Evolutionary conservation across 2,797 vertebrate species (phyloP).

Genomic region (Coluber constrictor): DNA sequence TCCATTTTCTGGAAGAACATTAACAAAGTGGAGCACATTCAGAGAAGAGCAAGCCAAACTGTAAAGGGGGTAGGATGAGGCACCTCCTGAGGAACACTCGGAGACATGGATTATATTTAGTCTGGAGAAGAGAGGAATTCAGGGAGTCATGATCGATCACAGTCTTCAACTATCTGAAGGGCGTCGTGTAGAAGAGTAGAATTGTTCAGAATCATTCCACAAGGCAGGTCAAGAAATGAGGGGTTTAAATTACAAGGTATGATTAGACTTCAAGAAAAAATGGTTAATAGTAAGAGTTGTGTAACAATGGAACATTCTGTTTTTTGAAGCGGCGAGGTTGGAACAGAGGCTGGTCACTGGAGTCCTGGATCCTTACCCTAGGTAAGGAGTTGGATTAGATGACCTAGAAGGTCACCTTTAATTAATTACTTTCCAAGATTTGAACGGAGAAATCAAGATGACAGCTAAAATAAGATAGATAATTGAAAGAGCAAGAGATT

Average conservation of each 20-base stretch:
- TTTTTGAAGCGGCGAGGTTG: fast-evolving
- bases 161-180: neutral
- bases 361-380: neutral
- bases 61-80: neutral
- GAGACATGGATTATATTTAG: neutral
- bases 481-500: neutral
- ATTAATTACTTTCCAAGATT: neutral
- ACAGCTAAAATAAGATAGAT: neutral
- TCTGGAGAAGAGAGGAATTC: neutral
- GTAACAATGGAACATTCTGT: neutral
- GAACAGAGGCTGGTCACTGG: neutral
- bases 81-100: neutral
- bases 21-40: neutral
- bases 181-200: neutral
- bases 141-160: neutral
- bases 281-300: neutral
- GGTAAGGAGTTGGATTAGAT: neutral
- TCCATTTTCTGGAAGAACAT: neutral
- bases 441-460: neutral
- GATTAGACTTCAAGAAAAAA: neutral
- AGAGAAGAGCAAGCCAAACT: neutral
- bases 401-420: neutral
- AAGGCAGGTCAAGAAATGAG: neutral
- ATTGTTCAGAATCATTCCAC: neutral
- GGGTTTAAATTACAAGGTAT: neutral